phyloP scores from a whole-genome alignment of 2,113 vertebrate genomes.

The Hylia prasina region DNA sequence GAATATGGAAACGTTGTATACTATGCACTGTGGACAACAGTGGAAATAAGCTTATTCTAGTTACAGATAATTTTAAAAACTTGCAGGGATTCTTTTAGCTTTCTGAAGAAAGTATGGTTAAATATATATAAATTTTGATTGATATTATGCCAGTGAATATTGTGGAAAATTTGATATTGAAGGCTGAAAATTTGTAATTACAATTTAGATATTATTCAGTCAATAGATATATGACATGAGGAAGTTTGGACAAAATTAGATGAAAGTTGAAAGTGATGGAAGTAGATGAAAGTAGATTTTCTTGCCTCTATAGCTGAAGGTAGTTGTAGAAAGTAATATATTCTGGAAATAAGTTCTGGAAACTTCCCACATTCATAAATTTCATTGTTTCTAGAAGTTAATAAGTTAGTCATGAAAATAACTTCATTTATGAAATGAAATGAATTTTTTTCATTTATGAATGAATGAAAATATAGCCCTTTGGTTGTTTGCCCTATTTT shows the following conservation, averaged over 20 bases:
- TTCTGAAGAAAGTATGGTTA: not conserved
- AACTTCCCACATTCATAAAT: not conserved
- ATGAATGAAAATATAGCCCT: not conserved
- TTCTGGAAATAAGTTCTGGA: not conserved
- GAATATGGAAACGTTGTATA: not conserved
- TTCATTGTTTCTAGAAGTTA: not conserved
- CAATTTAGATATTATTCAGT: not conserved
- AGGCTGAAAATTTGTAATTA: not conserved
- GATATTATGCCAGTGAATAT: not conserved
- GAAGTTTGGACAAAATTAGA: not conserved
- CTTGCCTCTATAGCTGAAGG: fast-evolving
- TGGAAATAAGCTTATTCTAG: not conserved
- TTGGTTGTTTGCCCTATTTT: not conserved
- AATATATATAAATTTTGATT: not conserved
- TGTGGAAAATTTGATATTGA: not conserved
- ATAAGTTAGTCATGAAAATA: not conserved
- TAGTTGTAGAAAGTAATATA: not conserved
- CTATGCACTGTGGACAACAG: not conserved
- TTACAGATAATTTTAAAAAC: not conserved
- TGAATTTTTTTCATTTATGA: not conserved
- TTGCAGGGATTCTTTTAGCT: not conserved
- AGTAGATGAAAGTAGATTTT: no score
- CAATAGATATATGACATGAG: not conserved
- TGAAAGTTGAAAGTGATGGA: not conserved
- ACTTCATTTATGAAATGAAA: not conserved